Evolutionary conservation across 2,113 vertebrate genomes (phyloP).

Genomic region (Trematocara macrostoma): DNA sequence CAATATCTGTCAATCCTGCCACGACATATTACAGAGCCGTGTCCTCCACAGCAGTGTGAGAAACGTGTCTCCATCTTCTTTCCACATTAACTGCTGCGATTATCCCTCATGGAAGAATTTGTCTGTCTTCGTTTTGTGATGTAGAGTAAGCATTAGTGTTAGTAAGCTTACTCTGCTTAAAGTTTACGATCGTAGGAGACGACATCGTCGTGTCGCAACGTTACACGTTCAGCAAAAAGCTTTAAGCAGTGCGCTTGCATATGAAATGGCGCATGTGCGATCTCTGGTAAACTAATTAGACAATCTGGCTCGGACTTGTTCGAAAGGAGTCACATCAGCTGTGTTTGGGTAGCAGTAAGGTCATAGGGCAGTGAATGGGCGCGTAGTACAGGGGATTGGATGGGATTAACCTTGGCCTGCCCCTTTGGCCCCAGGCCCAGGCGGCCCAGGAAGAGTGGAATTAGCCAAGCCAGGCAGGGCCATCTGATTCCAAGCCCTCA

Average conservation of each 20-base stretch:
- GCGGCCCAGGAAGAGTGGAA: conserved; percentile 74
- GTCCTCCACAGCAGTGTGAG: not conserved
- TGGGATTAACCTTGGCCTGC: conserved; percentile 79
- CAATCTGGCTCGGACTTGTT: conserved; percentile 9
- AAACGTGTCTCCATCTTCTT: not conserved
- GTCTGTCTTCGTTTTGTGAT: not conserved
- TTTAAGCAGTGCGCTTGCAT: not conserved
- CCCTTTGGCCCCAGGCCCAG: conserved; percentile 67
- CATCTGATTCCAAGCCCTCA: conserved; percentile 75
- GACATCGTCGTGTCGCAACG: fast-evolving
- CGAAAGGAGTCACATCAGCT: conserved; percentile 24
- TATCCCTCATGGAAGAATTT: not conserved
- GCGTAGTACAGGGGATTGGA: conserved; percentile 70
- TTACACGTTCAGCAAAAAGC: not conserved
- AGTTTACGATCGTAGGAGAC: not conserved
- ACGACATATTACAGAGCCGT: not conserved
- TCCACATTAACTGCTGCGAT: not conserved
- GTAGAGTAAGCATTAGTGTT: not conserved
- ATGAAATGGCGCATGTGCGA: not conserved
- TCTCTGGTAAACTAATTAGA: conserved; percentile 36
- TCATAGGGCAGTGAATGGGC: conserved; percentile 27
- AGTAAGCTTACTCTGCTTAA: not conserved
- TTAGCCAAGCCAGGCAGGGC: conserved; percentile 73
- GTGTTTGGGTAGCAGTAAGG: conserved; percentile 22
- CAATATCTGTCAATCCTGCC: not conserved